A percentile compares a stretch with the other conserved stretches of the same genome.
Evolutionary conservation across 2,113 vertebrate genomes (phyloP).

Genomic region (Chaetops frenatus): DNA sequence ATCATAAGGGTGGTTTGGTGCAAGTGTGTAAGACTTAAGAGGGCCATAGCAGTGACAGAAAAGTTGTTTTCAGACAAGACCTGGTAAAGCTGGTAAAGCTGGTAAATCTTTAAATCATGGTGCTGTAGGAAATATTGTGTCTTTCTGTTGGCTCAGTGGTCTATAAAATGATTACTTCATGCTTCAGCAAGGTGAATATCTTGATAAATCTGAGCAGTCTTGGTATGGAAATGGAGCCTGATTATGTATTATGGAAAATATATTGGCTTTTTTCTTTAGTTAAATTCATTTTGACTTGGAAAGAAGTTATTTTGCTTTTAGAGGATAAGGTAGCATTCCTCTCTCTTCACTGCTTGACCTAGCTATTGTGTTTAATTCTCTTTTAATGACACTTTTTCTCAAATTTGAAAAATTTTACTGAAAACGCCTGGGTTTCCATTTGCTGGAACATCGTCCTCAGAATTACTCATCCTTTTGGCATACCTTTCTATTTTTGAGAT

Average conservation of each 20-base stretch:
- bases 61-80: neutral
- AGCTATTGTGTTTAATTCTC: neutral
- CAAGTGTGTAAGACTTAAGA: neutral
- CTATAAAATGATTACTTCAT: neutral
- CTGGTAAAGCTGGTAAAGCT: neutral
- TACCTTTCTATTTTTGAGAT: neutral
- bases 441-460: neutral
- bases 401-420: neutral
- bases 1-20: neutral
- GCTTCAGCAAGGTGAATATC: neutral
- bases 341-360: neutral
- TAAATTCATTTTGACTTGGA: neutral
- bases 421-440: neutral
- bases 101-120: neutral
- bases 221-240: neutral
- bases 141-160: neutral
- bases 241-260: neutral
- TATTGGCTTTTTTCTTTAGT: neutral
- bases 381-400: neutral
- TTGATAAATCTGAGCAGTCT: neutral
- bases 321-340: neutral
- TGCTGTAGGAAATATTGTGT: neutral
- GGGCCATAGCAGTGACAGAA: neutral
- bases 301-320: neutral
- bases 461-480: neutral